Conservation (phyloP, 30 jellyfish, hydroid and myxozoan genomes). For the Clytia hemisphaerica region DNA sequence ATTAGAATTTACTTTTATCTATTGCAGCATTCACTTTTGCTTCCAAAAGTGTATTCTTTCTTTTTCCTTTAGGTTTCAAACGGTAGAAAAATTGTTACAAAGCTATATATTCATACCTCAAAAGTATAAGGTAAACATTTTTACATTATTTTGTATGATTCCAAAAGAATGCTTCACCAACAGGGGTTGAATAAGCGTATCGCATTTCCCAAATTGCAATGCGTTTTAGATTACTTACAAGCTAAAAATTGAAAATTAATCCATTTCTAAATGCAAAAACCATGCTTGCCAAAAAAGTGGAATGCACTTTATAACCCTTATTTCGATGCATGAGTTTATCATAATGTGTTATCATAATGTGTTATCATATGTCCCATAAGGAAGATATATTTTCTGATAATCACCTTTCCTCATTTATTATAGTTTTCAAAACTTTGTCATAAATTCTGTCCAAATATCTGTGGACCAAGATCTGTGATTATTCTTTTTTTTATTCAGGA, state of each 20-base stretch:
- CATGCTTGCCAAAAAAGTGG: too few species aligned
- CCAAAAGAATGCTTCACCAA: too few species aligned
- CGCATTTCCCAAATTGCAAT: background rate
- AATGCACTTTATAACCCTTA: too few species aligned
- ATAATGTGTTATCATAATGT: too few species aligned
- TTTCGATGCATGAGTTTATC: too few species aligned
- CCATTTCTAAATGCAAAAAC: too few species aligned
- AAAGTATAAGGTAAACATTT: conserved; percentile 71
- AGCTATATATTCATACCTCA: conserved; percentile 72
- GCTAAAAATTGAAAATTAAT: too few species aligned
- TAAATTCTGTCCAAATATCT: background rate
- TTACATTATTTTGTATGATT: too few species aligned
- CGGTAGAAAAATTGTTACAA: conserved; percentile 82
- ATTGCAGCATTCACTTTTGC: background rate
- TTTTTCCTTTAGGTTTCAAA: conserved; percentile 48
- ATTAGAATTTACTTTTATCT: background rate
- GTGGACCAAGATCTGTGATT: background rate
- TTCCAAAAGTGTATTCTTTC: background rate
- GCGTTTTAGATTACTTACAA: too few species aligned
- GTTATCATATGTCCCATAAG: too few species aligned
- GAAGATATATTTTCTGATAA: too few species aligned
- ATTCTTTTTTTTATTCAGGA: conserved; percentile 35
- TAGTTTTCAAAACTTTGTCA: background rate
- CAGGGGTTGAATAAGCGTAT: too few species aligned
- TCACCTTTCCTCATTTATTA: background rate